Base-by-base conservation (phyloP, 1,140 invertebrate species). In the Samia ricini region DNA sequence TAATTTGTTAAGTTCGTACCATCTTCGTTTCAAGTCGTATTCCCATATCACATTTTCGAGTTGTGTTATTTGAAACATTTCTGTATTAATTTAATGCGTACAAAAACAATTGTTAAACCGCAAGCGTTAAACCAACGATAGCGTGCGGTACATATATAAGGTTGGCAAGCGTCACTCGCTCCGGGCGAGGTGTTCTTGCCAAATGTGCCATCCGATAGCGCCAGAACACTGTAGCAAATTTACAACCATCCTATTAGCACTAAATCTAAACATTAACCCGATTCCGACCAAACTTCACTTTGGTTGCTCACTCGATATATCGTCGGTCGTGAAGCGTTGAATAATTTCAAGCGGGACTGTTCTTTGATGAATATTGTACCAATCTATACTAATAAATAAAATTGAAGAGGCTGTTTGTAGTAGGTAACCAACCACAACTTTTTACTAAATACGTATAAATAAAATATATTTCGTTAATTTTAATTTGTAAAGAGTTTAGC, bases 201-300 rank as follows among this genome's bases (percentile, higher is more conserved):
- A 88, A 89, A 89, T 89, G 79, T 88, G 78, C 81, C 83, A 86
- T 80, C 82, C 79, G 86, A 89, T 89, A 88, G 83, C 83, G 77
- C 76, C 79, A 76, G 77, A 83, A 86, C 82, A 88, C 86, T 83
- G 79, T 71, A 74, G 80, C 74, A 76, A 86, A 88, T 89, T 89
- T 89, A 89, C 80, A 83, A 74, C 83, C 78, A 83, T 82, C 81
- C 86, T 89, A 89, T 89, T 89, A 89, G 85, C 87, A 89, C 83
- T 89, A 89, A 89, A 89, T 89, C 86, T 89, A 89, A 88, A 88
- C 86, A 88, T 89, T 89, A 89, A 89, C 86, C 86, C 82, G 80
- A 83, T 84, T 89, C 75, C 76, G 85, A 84, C 86, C 84, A 73
- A 85, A 83, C 84, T 85, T 87, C 81, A 89, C 77, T n/a, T n/a